Conservation (phyloP, 2,888 invertebrate species). For the Tromatobia lineatoria region DNA sequence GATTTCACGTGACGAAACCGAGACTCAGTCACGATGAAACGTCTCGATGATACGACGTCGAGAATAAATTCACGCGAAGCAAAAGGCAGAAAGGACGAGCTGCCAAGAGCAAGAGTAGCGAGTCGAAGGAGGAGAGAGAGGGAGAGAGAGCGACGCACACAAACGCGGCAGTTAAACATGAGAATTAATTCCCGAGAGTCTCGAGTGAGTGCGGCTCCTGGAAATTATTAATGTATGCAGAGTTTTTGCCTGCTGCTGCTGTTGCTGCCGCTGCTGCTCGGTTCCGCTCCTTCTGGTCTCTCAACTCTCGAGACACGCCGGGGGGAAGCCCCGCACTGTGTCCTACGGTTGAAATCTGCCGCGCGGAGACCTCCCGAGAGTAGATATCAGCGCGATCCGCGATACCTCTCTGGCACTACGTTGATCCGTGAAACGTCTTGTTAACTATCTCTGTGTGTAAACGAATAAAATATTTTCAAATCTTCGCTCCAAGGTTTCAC, state of each 20-base stretch:
- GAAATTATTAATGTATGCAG: slow-evolving; percentile 82
- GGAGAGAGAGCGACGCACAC: slow-evolving; percentile 17
- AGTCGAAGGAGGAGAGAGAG: slow-evolving; percentile 48
- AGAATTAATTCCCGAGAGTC: slow-evolving; percentile 74
- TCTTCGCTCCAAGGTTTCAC: slow-evolving; percentile 2
- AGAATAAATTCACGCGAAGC: slow-evolving; percentile 55
- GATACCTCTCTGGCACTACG: slow-evolving; percentile 75
- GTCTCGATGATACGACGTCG: slow-evolving; percentile 62
- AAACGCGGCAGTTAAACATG: slow-evolving; percentile 67
- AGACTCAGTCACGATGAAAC: slow-evolving; percentile 33
- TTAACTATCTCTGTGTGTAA: slow-evolving; percentile 77
- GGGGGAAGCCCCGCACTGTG: slow-evolving; percentile 47
- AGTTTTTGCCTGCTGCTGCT: slow-evolving; percentile 78
- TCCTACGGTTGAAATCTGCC: slow-evolving; percentile 75
- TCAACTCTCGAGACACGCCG: slow-evolving; percentile 72
- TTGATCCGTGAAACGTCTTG: slow-evolving; percentile 84
- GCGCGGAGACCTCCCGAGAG: slow-evolving; percentile 80
- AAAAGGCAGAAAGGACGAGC: slow-evolving; percentile 32
- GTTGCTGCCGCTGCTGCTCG: slow-evolving; percentile 58
- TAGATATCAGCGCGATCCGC: slow-evolving; percentile 72
- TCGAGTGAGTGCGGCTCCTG: slow-evolving; percentile 73
- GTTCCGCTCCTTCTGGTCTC: slow-evolving; percentile 70
- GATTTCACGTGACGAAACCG: slow-evolving; percentile 49
- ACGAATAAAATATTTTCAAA: slow-evolving; percentile 72
- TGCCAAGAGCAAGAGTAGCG: slow-evolving; percentile 48